Conservation (phyloP, 53 echinoderm and acorn worm genomes). For the Crossaster papposus region DNA sequence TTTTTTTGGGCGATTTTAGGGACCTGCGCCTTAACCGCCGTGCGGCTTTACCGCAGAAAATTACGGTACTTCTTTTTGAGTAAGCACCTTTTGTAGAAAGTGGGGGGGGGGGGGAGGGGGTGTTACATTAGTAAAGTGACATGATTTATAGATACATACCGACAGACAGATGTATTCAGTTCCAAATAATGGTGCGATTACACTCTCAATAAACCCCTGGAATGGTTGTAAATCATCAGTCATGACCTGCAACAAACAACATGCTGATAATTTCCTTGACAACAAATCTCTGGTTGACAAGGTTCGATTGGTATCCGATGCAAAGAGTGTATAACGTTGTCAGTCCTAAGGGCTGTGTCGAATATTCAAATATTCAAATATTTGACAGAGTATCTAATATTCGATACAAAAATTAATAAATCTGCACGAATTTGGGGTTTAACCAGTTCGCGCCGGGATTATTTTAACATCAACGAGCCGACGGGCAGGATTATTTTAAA, state of each 20-base stretch:
- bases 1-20: no score
- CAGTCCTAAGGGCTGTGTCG: no score
- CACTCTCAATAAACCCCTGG: slow-evolving; percentile 18
- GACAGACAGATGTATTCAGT: slow-evolving; percentile 26
- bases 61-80: background rate
- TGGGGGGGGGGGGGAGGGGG: background rate
- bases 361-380: no score
- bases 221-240: slow-evolving; percentile 12
- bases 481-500: no score
- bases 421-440: no score
- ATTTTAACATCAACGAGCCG: no score
- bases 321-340: background rate
- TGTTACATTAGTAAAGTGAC: background rate
- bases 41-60: no score
- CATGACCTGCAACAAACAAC: background rate
- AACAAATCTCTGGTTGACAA: background rate
- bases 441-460: no score
- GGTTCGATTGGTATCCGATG: background rate
- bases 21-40: no score
- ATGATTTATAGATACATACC: slow-evolving; percentile 30
- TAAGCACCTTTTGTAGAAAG: background rate
- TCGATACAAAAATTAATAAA: no score
- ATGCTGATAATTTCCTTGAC: background rate
- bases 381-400: no score
- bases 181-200: slow-evolving; percentile 49